phyloP scores from a whole-genome alignment of 2,888 invertebrate species.

The Myathropa florea region DNA sequence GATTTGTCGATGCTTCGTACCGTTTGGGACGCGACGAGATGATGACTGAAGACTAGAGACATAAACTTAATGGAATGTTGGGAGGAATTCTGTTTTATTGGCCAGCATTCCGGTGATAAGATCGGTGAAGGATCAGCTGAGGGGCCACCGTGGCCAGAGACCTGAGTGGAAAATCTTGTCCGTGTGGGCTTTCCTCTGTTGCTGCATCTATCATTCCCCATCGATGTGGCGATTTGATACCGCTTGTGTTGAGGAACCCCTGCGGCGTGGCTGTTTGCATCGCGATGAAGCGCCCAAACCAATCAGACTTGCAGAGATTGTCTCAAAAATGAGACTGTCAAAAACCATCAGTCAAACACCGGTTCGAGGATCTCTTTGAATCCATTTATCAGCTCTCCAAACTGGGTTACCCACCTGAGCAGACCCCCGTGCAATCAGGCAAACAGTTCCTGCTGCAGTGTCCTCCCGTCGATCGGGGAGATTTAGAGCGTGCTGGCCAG shows the following conservation, averaged over 20 bases:
- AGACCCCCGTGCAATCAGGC: neutral
- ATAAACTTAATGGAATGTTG: slow-evolving; percentile 18
- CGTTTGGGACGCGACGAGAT: neutral
- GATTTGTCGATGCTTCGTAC: neutral
- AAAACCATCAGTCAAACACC: neutral
- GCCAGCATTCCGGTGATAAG: neutral
- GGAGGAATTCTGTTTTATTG: neutral
- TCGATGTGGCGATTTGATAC: neutral
- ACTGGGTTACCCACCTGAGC: neutral
- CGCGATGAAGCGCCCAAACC: no score
- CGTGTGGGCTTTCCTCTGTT: neutral
- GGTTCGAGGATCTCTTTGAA: neutral
- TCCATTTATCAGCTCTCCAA: neutral
- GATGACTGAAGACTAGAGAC: neutral
- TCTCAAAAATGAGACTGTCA: no score
- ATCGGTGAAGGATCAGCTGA: neutral
- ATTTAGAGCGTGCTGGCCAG: slow-evolving; percentile 49
- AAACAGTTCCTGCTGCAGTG: slow-evolving; percentile 12
- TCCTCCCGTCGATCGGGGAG: neutral
- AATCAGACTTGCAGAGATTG: no score
- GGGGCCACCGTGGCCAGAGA: neutral
- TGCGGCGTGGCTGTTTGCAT: neutral
- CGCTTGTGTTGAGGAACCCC: neutral
- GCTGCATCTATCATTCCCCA: neutral
- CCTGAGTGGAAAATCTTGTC: neutral